phyloP scores from a whole-genome alignment of 2,797 vertebrate species.

The Pseudochirops cupreus region DNA sequence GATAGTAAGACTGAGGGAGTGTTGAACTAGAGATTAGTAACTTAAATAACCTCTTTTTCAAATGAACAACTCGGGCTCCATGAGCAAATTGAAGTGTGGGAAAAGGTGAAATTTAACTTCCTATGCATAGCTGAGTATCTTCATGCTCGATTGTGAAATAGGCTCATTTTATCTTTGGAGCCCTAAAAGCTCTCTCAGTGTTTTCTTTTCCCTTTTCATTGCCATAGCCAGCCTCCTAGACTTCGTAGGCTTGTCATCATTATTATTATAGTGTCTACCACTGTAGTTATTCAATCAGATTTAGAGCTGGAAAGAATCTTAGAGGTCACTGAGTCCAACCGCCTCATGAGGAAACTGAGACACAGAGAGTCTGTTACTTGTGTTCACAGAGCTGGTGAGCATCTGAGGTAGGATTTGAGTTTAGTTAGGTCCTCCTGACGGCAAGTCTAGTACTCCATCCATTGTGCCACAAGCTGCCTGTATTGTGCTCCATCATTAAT shows the following conservation, averaged over 20 bases:
- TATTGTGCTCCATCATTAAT: not conserved
- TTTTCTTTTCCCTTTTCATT: not conserved
- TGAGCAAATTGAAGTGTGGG: not conserved
- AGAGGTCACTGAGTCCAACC: not conserved
- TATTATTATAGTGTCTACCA: not conserved
- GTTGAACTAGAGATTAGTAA: not conserved
- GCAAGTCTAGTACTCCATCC: not conserved
- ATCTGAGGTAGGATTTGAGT: not conserved
- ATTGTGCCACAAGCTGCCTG: not conserved
- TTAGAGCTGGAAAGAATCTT: not conserved
- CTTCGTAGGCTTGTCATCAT: not conserved
- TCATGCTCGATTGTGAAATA: not conserved
- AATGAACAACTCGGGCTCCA: not conserved
- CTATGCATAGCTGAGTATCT: not conserved
- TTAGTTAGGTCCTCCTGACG: not conserved
- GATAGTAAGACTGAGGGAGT: not conserved
- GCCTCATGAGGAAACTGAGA: not conserved
- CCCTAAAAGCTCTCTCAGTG: not conserved
- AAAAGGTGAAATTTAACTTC: not conserved
- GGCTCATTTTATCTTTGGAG: not conserved
- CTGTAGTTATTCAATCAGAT: not conserved
- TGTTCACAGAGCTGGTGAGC: not conserved
- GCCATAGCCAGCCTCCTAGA: not conserved
- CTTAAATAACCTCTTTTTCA: not conserved
- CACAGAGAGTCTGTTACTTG: not conserved